Conservation (phyloP, 2,113 vertebrate species). For the Galbula dea region DNA sequence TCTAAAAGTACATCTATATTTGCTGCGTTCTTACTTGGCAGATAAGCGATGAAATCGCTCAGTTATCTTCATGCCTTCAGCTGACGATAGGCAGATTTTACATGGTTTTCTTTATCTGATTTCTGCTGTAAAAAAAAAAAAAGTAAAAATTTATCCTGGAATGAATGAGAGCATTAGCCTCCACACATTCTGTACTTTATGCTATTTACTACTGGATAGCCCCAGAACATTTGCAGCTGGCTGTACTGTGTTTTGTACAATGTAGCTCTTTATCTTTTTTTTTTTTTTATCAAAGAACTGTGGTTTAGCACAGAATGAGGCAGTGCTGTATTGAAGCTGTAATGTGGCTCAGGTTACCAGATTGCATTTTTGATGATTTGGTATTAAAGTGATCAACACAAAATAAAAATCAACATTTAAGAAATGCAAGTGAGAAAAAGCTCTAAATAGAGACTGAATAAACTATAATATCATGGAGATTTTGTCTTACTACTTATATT, state of each 20-base stretch:
- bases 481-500: slow-evolving; percentile 9
- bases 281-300: slow-evolving; percentile 37
- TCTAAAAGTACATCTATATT: slow-evolving; percentile 41
- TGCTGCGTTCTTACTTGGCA: background rate
- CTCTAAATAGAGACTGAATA: background rate
- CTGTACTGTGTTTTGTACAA: slow-evolving; percentile 48
- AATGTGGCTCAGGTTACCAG: slow-evolving; percentile 48
- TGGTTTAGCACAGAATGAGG: slow-evolving; percentile 26
- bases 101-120: background rate
- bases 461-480: background rate
- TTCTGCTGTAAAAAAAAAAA: background rate
- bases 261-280: slow-evolving; percentile 48
- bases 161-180: slow-evolving; percentile 61
- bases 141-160: background rate
- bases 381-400: slow-evolving; percentile 38
- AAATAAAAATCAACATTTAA: slow-evolving; percentile 23
- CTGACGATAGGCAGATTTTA: slow-evolving; percentile 51
- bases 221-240: slow-evolving; percentile 62
- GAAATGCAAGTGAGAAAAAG: slow-evolving; percentile 8
- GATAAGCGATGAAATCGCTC: slow-evolving; percentile 5
- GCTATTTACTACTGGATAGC: slow-evolving; percentile 58
- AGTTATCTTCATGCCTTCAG: slow-evolving; percentile 16
- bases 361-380: slow-evolving; percentile 46
- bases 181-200: slow-evolving; percentile 28
- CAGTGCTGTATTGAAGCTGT: slow-evolving; percentile 27